A percentile compares a stretch with the other conserved stretches of the same genome.
phyloP scores from a whole-genome alignment of 2,888 invertebrate species.

The Bembecia ichneumoniformis region DNA sequence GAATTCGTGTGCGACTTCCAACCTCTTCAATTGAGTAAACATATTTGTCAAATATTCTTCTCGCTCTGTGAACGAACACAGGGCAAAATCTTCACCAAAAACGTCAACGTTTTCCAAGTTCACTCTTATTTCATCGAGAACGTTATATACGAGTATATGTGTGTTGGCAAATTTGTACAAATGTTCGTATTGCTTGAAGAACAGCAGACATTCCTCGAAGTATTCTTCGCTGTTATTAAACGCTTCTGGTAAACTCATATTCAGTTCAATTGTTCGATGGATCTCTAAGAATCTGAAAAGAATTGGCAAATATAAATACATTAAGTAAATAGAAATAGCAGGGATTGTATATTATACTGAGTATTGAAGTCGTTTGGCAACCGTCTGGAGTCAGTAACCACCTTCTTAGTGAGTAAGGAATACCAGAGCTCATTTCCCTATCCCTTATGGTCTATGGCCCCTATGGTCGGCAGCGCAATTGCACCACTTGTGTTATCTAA shows the following conservation, averaged over 20 bases:
- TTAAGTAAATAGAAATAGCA: no score
- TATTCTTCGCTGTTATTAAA: slow-evolving; percentile 50
- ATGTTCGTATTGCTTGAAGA: slow-evolving; percentile 74
- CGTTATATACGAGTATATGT: slow-evolving; percentile 68
- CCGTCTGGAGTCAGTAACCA: no score
- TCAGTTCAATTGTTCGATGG: background rate
- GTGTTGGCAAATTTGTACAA: slow-evolving; percentile 78
- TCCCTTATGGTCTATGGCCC: no score
- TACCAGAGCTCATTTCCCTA: no score
- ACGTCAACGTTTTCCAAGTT: slow-evolving; percentile 30
- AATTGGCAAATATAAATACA: no score
- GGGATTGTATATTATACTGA: no score
- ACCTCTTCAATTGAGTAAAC: slow-evolving; percentile 24
- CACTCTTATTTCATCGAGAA: slow-evolving; percentile 67
- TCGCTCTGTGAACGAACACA: slow-evolving; percentile 13
- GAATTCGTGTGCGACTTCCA: slow-evolving; percentile 24
- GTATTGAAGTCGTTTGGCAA: no score
- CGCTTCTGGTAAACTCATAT: slow-evolving; percentile 41
- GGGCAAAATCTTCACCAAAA: slow-evolving; percentile 22
- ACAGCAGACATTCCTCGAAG: slow-evolving; percentile 67
- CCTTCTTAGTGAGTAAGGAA: no score
- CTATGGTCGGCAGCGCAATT: no score
- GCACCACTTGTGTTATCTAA: no score
- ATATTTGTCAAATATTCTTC: slow-evolving; percentile 30
- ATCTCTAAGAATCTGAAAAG: no score